Conservation (phyloP, 2,888 invertebrate genomes). For the Agrotis ipsilon region DNA sequence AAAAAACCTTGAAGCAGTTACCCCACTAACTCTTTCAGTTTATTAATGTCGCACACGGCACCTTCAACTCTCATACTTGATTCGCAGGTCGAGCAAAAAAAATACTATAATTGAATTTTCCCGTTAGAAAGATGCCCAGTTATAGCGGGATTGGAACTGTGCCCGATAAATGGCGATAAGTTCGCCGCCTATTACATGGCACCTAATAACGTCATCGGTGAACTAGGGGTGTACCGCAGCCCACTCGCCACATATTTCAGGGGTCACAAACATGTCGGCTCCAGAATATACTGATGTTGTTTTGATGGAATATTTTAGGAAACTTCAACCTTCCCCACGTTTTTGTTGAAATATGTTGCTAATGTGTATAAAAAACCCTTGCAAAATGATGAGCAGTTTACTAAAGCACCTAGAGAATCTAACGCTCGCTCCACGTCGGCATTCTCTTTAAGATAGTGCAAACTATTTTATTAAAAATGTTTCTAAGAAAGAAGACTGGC, state of each 20-base stretch:
- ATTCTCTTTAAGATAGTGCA: slow-evolving; percentile 35
- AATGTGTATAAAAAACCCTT: slow-evolving; percentile 22
- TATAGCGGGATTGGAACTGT: slow-evolving; percentile 62
- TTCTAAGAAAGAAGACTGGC: slow-evolving; percentile 39
- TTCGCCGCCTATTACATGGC: slow-evolving; percentile 58
- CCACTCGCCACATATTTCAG: slow-evolving; percentile 49
- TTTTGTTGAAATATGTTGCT: slow-evolving; percentile 38
- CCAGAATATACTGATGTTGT: slow-evolving; percentile 33
- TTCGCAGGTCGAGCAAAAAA: slow-evolving; percentile 44
- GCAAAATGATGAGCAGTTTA: slow-evolving; percentile 8
- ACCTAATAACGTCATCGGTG: slow-evolving; percentile 61
- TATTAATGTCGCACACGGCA: slow-evolving; percentile 25
- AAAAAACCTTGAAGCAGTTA: slow-evolving; percentile 8
- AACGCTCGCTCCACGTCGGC: slow-evolving; percentile 3
- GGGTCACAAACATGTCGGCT: slow-evolving; percentile 45
- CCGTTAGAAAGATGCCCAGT: slow-evolving; percentile 57
- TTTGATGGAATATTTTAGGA: slow-evolving; percentile 46
- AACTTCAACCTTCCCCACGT: slow-evolving; percentile 21
- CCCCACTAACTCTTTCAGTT: slow-evolving; percentile 11
- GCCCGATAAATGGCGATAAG: slow-evolving; percentile 62
- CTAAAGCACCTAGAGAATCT: slow-evolving; percentile 13
- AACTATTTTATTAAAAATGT: slow-evolving; percentile 60
- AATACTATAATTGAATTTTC: slow-evolving; percentile 54
- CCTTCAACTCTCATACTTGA: slow-evolving; percentile 32
- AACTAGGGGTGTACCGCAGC: slow-evolving; percentile 55